These are phyloP conservation scores for Saimiri boliviensis DNA, from an alignment of 2,113 vertebrate species.

Conservation along the genomic window DNA sequence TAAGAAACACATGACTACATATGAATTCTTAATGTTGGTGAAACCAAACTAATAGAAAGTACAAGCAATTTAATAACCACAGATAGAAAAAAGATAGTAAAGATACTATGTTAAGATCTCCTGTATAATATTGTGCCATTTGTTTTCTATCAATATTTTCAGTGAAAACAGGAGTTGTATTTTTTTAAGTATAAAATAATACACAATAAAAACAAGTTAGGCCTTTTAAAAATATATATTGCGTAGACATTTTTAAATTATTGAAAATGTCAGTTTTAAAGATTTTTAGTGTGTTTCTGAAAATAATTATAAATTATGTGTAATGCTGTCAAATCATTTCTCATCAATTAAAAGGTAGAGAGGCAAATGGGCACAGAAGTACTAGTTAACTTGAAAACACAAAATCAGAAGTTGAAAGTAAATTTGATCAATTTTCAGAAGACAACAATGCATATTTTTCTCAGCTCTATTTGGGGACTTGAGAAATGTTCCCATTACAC, in stretches of 20 bases:
- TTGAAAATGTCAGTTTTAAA: background rate
- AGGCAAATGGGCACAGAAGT: background rate
- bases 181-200: background rate
- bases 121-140: background rate
- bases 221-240: background rate
- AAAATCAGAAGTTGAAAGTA: conserved; percentile 12
- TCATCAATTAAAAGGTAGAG: background rate
- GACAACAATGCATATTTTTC: background rate
- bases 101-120: background rate
- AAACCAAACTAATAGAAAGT: background rate
- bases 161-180: background rate
- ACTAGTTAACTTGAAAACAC: background rate
- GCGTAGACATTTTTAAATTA: background rate
- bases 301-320: conserved; percentile 23
- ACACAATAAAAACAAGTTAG: background rate
- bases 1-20: background rate
- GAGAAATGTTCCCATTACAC: background rate
- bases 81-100: background rate
- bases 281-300: background rate
- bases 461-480: background rate
- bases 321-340: background rate
- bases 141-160: background rate
- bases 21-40: conserved; percentile 1
- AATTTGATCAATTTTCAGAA: background rate
- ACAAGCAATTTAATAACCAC: background rate